Evolutionary conservation across 2,888 invertebrate genomes (phyloP), one percentile per base, ranked within the genome.

Genomic region (Megalurothrips usitatus): DNA sequence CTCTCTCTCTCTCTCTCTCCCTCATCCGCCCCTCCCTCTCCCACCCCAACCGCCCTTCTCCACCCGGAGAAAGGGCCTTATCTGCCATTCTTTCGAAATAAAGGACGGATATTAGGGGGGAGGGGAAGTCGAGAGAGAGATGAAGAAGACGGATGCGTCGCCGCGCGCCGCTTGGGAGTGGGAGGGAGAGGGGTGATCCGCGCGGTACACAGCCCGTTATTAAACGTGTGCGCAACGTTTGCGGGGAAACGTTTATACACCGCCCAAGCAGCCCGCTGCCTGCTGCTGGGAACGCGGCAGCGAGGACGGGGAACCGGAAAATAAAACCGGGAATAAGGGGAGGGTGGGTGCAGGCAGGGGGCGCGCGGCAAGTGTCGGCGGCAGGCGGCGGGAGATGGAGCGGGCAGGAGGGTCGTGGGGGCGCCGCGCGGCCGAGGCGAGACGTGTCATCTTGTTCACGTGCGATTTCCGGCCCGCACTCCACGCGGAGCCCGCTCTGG

Each of bases 81-180:
- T 75, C 68, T 26, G 68, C 68, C 26, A 75, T 75, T 75, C 68
- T 75, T 26, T 68, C 68, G 23, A 68, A 68, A 68, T 68, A 68
- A 68, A 23, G 68, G 23, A 23, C 23, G 68, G 68, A n/a, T 68
- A 68, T 26, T 58, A 58, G 58, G 34, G 34, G 34, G 34, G 34
- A 43, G n/a, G n/a, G n/a, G n/a, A 23, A 68, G 68, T 75, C 68
- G 23, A 75, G 34, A 43, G 34, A 43, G 34, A 43, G 68, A 75
- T 75, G 68, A 75, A 23, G 68, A 75, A 23, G 26, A 23, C 23
- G 68, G 26, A 26, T 23, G 68, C 26, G 23, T 23, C n/a, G 58
- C n/a, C 10, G 68, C 23, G 68, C 52, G 68, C 68, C 0, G 23
- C 34, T 43, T 6, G 34, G 34, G 34, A 43, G 34, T 2, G 34